A percentile compares a stretch with the other conserved stretches of the same genome.
Evolutionary conservation across 2,888 invertebrate species (phyloP).

Genomic region (Brachypalpus laphriformis): DNA sequence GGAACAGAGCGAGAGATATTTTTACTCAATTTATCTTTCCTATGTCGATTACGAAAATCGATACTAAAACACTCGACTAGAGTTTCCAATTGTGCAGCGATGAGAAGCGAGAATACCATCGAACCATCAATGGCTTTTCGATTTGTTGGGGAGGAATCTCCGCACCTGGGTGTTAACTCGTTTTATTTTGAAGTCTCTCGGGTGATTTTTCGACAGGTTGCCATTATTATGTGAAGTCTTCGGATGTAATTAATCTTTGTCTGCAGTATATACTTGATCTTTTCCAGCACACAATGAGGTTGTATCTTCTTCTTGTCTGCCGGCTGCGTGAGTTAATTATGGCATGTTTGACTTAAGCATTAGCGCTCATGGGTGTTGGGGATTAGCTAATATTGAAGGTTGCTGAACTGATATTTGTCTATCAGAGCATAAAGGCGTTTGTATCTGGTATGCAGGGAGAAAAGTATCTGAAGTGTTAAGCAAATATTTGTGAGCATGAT

Average conservation of each 20-base stretch:
- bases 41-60: slow-evolving; percentile 61
- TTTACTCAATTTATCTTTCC: slow-evolving; percentile 60
- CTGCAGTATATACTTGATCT: slow-evolving; percentile 18
- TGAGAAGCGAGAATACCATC: slow-evolving; percentile 19
- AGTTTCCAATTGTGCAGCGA: slow-evolving; percentile 47
- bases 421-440: slow-evolving; percentile 2
- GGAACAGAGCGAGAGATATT: slow-evolving; percentile 2
- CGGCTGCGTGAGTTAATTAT: slow-evolving; percentile 13
- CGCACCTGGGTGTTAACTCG: not conserved
- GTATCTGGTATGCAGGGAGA: not conserved
- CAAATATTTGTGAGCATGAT: slow-evolving; percentile 3
- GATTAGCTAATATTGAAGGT: slow-evolving; percentile 54
- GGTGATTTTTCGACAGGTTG: slow-evolving; percentile 60
- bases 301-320: slow-evolving; percentile 10
- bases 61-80: slow-evolving; percentile 64
- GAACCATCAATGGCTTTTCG: slow-evolving; percentile 40
- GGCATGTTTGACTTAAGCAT: slow-evolving; percentile 23
- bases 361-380: slow-evolving; percentile 38
- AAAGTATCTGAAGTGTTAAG: not conserved
- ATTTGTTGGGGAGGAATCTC: not conserved
- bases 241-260: slow-evolving; percentile 53
- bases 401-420: slow-evolving; percentile 47
- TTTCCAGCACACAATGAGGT: not conserved
- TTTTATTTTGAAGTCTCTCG: slow-evolving; percentile 45
- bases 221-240: slow-evolving; percentile 31